Evolutionary conservation across 2,797 vertebrate genomes (phyloP), one percentile per base, ranked within the genome.

Genomic region (Remorina albescens): DNA sequence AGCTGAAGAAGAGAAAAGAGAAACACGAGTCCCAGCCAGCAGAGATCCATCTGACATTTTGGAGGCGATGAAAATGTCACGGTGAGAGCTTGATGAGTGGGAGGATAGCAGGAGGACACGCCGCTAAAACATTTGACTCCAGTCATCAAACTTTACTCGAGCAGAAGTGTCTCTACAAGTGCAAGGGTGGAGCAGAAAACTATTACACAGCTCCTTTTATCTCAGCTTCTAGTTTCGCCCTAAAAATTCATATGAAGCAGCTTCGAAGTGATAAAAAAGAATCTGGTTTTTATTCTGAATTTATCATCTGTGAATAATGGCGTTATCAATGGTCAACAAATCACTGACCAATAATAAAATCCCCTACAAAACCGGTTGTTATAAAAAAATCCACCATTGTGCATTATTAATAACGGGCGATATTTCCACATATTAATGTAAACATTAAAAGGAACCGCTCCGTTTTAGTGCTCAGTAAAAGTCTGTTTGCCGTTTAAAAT

Each of bases 41-140:
- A 56, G 69, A 57, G 61, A 76, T 46, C 39, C n/a, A 25, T 49
- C 61, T 86, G 84, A 83, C 78, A 74, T 82, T 71, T 78, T 34
- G 4, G 13, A 71, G 42, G 74, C 5, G 51, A 61, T 65, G 60
- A 71, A 75, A 77, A 82, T 50, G 80, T 78, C 75, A 28, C 54
- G 9, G 41, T 49, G 44, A 28, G 67, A 72, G 66, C 44, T 53
- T 26, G 63, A 71, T 53, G 62, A 81, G 74, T 61, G 50, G 78
- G 47, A 2, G 47, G 73, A 76, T 42, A 54, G 71, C 63, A 65
- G 47, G 49, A 67, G 58, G 63, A 76, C 51, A 30, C 26, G 0
- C 3, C 3, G 59, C 60, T 15, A 36, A 69, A 62, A 71, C 44
- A 28, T 76, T 44, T 62, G 62, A 78, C 57, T 69, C 44, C 57